These are phyloP conservation scores for Iselma pallidipennis DNA, from an alignment of 2,888 invertebrate genomes.

Conservation along the genomic window DNA sequence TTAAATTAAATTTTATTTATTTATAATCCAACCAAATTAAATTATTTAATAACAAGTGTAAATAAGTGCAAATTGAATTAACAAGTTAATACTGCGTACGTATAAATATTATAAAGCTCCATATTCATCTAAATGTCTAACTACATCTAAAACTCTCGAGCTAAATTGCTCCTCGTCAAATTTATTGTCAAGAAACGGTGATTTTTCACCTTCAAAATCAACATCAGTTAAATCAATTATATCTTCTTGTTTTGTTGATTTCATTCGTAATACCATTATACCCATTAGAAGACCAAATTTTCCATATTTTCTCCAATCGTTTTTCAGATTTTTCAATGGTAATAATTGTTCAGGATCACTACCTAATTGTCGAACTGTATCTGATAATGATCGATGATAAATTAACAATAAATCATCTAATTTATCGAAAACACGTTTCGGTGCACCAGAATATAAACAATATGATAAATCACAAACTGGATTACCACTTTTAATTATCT, in stretches of 20 bases:
- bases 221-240: constrained; percentile 19
- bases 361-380: constrained; percentile 34
- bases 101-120: not conserved
- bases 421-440: constrained; percentile 39
- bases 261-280: constrained; percentile 27
- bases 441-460: constrained; percentile 44
- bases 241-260: constrained; percentile 30
- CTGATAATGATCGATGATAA: constrained; percentile 44
- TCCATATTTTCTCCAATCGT: constrained; percentile 37
- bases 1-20: too few species aligned
- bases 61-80: too few species aligned
- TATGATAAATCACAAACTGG: constrained; percentile 47
- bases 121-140: constrained; percentile 17
- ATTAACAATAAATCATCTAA: constrained; percentile 41
- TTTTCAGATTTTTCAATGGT: constrained; percentile 36
- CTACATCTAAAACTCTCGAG: constrained; percentile 20
- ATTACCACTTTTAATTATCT: constrained; percentile 33
- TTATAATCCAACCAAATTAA: too few species aligned
- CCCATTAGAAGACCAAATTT: constrained; percentile 32
- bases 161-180: not conserved
- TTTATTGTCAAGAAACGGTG: not conserved
- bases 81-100: too few species aligned
- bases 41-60: too few species aligned
- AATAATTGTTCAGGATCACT: constrained; percentile 40
- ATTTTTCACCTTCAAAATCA: not conserved